Evolutionary conservation across 2,113 vertebrate genomes (phyloP).

Genomic region (Pelodiscus sinensis): DNA sequence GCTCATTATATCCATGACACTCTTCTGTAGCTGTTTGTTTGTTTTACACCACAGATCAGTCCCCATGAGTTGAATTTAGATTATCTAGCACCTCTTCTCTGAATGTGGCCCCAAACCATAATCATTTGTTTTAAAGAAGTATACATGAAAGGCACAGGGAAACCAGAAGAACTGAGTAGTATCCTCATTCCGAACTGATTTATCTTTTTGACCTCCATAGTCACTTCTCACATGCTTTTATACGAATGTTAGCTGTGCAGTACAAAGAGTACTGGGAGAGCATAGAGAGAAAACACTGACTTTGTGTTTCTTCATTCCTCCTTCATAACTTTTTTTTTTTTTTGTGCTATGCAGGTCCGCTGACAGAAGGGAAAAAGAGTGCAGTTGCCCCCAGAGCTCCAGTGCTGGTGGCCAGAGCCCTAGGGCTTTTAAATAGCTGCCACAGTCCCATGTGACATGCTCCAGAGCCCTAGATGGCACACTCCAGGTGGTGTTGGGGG

Average conservation of each 20-base stretch:
- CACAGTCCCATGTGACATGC: too few relatives aligned
- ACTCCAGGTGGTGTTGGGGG: too few relatives aligned
- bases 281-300: not conserved
- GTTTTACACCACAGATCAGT: not conserved
- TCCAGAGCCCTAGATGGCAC: too few relatives aligned
- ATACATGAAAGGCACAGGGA: not conserved
- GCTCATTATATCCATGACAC: not conserved
- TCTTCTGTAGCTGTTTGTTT: not conserved
- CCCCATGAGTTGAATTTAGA: not conserved
- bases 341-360: not conserved
- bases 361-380: too few relatives aligned
- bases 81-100: not conserved
- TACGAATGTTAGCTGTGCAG: not conserved
- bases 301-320: not conserved
- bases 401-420: too few relatives aligned
- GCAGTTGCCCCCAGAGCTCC: too few relatives aligned
- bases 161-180: not conserved
- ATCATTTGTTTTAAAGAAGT: not conserved
- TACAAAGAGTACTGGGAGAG: not conserved
- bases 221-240: not conserved
- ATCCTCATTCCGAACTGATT: not conserved
- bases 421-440: too few relatives aligned
- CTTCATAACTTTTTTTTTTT: not conserved
- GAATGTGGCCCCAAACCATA: not conserved
- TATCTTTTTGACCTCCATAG: not conserved